Evolutionary conservation across 2,888 invertebrate species (phyloP).

Genomic region (Coleophora deauratella): DNA sequence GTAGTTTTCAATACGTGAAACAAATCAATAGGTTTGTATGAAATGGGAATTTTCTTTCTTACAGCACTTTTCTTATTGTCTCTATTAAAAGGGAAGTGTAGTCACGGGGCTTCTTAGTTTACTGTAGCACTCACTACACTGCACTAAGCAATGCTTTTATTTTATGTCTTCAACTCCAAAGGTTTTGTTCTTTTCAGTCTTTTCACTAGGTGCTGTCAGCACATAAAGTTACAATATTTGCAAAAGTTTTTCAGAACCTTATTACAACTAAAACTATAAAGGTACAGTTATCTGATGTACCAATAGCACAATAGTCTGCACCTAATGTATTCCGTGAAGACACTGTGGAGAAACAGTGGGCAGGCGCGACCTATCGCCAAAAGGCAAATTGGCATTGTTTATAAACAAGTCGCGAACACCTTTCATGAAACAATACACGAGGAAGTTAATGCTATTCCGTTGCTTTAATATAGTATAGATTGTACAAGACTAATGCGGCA

Average conservation of each 20-base stretch:
- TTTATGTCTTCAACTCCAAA: neutral
- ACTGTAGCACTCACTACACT: too few species aligned
- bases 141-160: neutral
- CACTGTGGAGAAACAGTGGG: conserved; percentile 39
- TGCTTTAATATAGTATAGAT: conserved; percentile 16
- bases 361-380: conserved; percentile 50
- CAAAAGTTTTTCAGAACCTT: too few species aligned
- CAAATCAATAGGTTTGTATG: too few species aligned
- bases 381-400: conserved; percentile 59
- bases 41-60: too few species aligned
- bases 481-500: conserved; percentile 13
- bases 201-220: neutral
- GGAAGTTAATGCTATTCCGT: conserved; percentile 34
- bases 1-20: too few species aligned
- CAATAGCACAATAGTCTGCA: too few species aligned
- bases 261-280: too few species aligned
- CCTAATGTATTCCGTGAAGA: too few species aligned
- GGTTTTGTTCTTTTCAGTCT: too few species aligned
- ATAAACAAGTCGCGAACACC: conserved; percentile 50
- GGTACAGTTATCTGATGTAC: too few species aligned
- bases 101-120: neutral
- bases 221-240: neutral
- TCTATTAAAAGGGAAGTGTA: neutral
- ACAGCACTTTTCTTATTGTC: too few species aligned
- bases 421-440: conserved; percentile 51